phyloP scores from a whole-genome alignment of 2,888 invertebrate species.

The Scaeva pyrastri region DNA sequence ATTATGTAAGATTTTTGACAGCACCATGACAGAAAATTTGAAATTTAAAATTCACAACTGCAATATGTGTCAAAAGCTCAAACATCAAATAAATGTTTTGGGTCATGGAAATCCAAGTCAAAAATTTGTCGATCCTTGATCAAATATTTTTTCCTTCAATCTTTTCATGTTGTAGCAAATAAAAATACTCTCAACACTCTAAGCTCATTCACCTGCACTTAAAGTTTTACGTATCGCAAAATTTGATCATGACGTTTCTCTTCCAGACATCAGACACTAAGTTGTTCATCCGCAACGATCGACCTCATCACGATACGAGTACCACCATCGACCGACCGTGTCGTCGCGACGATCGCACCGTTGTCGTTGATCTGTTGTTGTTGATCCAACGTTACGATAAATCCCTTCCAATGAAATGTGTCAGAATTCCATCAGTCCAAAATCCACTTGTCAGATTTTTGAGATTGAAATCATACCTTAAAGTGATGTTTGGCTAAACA shows the following conservation, averaged over 20 bases:
- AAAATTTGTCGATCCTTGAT: background rate
- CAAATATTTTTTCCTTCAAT: background rate
- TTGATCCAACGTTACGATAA: slow-evolving; percentile 53
- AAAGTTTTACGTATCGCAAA: slow-evolving; percentile 30
- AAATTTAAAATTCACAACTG: too few species aligned
- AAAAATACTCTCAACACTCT: background rate
- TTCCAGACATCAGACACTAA: slow-evolving; percentile 12
- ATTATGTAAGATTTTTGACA: too few species aligned
- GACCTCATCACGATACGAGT: slow-evolving; percentile 29
- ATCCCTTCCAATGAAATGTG: slow-evolving; percentile 60
- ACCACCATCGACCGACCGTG: slow-evolving; percentile 26
- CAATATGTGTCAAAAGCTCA: too few species aligned
- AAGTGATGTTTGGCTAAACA: slow-evolving; percentile 46
- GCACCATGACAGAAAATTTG: too few species aligned
- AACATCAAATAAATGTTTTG: too few species aligned
- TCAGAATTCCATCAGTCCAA: slow-evolving; percentile 70
- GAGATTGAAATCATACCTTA: slow-evolving; percentile 55
- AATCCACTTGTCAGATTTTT: slow-evolving; percentile 50
- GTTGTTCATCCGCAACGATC: slow-evolving; percentile 9
- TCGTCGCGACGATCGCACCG: background rate
- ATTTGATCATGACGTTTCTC: slow-evolving; percentile 20
- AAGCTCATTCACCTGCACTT: slow-evolving; percentile 60
- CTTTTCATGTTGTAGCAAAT: background rate
- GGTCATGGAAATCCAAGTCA: too few species aligned
- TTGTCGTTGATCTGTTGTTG: slow-evolving; percentile 5